Base-by-base conservation (phyloP, 2,888 invertebrate species). In the Blomia tropicalis region DNA sequence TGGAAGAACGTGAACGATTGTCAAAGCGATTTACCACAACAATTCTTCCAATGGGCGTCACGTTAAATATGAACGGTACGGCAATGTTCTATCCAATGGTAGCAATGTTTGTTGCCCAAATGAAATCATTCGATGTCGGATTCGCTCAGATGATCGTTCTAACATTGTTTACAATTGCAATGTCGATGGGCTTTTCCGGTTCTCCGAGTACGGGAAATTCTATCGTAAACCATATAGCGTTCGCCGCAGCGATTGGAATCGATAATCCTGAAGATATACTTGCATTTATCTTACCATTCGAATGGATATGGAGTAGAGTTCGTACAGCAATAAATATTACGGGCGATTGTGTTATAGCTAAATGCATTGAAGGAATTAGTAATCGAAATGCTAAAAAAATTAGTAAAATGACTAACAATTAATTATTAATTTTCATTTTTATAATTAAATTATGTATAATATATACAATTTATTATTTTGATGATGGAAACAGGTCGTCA, bases 1-100 rank as follows among this genome's bases (percentile, higher is more conserved):
- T 63, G 63, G 59, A 59, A 14, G n/a, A n/a, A n/a, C n/a, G n/a
- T n/a, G 43, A 47, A 22, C 27, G 58, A 44, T 22, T 59, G 4
- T 17, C 59, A 4, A 22, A 36, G 5, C 59, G 32, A 11, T 29
- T 63, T 14, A 23, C 47, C 4, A 43, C 32, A 14, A 44, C 58
- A 30, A 51, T 63, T 7, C 31, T 63, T 7, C 63, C 63, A 29
- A 14, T 63, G 36, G 63, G 47, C 5, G 54, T 63, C 53, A 63
- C 59, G 1, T 31, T 63, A 7, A 47, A 63, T 29, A 63, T 63
- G 63, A 59, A 59, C n/a, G 63, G 63, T 17, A 14, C 59, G n/a
- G 59, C 59, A 17, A 43, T 59, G 41, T 59, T 36, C 30, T 59
- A 47, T 30, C 53, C 53, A 11, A 59, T 63, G 53, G 51, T 51